Evolutionary conservation across 2,113 vertebrate species (phyloP).

Genomic region (Siniperca chuatsi): DNA sequence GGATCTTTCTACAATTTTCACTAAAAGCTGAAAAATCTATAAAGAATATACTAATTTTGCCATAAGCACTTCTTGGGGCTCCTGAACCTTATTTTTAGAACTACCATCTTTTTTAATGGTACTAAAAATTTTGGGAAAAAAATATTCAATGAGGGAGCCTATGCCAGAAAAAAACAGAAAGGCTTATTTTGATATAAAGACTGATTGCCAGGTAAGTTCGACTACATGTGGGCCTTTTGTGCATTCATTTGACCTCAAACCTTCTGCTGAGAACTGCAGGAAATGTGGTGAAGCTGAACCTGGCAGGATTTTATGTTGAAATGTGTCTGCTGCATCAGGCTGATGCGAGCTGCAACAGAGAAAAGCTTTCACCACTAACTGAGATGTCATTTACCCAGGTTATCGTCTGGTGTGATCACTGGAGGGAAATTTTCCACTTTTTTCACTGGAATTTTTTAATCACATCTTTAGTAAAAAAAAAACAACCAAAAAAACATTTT

Average conservation of each 20-base stretch:
- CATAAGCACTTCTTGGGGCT: background rate
- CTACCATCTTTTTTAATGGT: background rate
- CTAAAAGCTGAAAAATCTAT: background rate
- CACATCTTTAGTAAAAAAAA: background rate
- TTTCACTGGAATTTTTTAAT: background rate
- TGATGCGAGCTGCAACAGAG: conserved; percentile 1
- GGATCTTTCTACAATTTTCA: background rate
- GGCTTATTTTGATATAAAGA: background rate
- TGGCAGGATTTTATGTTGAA: conserved; percentile 9
- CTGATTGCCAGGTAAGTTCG: background rate
- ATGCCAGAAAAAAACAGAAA: conserved; percentile 5
- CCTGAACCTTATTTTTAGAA: too few species aligned
- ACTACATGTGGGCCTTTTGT: background rate
- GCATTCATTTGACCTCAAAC: background rate
- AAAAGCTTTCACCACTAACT: background rate
- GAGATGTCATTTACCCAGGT: background rate
- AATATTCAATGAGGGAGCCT: background rate
- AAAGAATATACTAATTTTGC: background rate
- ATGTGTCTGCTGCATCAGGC: background rate
- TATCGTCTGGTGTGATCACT: background rate
- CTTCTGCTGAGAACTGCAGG: background rate
- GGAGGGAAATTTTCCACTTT: background rate
- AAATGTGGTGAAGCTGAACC: background rate
- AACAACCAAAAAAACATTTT: background rate
- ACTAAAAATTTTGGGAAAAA: too few species aligned